Percentiles rank a stretch among this genome's conserved stretches.
Conservation (phyloP, 2,888 invertebrate species). For the Xestoiulus laeticollis region DNA sequence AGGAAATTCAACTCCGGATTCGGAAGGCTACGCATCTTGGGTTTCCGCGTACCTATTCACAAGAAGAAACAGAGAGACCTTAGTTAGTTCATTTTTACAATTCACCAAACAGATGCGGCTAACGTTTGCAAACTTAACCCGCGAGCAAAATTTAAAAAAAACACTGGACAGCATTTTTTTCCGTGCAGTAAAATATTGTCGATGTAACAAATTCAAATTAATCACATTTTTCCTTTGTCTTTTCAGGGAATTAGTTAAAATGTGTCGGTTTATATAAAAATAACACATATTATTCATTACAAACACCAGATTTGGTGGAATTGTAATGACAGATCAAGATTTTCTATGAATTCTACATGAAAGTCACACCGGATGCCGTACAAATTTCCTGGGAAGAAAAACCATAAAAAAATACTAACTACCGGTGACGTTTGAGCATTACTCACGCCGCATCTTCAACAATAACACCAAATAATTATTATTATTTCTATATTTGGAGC, state of each 20-base stretch:
- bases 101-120: not conserved
- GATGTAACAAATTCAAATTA: no score
- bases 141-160: not conserved
- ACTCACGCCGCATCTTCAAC: not conserved
- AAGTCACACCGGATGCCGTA: not conserved
- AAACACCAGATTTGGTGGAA: no score
- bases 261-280: no score
- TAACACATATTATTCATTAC: no score
- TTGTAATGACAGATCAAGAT: not conserved
- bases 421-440: not conserved
- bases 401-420: not conserved
- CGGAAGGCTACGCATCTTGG: not conserved
- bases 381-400: not conserved
- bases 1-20: not conserved
- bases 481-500: not conserved
- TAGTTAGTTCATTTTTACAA: no score
- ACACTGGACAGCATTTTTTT: not conserved
- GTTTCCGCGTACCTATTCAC: not conserved
- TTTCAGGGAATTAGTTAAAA: no score
- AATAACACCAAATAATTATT: not conserved
- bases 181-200: no score
- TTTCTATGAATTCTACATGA: not conserved
- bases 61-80: not conserved
- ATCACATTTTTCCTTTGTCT: no score
- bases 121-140: no score